A percentile compares a stretch with the other conserved stretches of the same genome.
phyloP scores from a whole-genome alignment of 2,797 vertebrate genomes.

The Microhierax caerulescens region DNA sequence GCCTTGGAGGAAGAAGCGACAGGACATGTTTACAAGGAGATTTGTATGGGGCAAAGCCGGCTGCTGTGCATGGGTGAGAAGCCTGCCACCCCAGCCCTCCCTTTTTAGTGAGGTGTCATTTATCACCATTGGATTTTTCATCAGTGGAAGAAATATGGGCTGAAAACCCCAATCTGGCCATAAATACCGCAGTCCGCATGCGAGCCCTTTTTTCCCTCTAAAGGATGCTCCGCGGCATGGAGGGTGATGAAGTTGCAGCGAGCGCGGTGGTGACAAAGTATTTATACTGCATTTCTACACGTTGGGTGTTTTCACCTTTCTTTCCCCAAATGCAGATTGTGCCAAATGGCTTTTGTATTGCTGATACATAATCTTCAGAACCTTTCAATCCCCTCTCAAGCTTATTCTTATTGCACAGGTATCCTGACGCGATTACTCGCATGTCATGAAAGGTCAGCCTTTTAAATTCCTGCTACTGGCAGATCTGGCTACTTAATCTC shows the following conservation, averaged over 20 bases:
- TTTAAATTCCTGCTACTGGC: neutral
- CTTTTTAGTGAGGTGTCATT: neutral
- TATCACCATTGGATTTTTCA: neutral
- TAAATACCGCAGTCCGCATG: neutral
- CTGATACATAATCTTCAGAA: neutral
- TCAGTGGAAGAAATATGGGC: neutral
- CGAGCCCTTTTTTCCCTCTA: neutral
- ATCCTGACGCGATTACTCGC: neutral
- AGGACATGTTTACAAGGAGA: neutral
- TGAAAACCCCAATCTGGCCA: neutral
- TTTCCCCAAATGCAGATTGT: neutral
- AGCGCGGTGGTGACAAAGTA: accelerated
- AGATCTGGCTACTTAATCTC: neutral
- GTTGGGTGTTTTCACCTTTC: neutral
- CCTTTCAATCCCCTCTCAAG: neutral
- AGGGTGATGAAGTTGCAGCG: neutral
- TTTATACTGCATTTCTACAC: neutral
- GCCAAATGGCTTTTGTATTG: neutral
- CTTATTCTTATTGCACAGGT: neutral
- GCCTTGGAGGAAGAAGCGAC: neutral
- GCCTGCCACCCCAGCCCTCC: accelerated
- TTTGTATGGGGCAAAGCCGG: accelerated
- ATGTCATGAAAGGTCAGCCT: neutral
- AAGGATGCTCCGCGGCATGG: neutral
- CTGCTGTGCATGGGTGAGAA: neutral